Evolutionary conservation across 1,140 invertebrate genomes (phyloP).

Genomic region (Eueides isabella): DNA sequence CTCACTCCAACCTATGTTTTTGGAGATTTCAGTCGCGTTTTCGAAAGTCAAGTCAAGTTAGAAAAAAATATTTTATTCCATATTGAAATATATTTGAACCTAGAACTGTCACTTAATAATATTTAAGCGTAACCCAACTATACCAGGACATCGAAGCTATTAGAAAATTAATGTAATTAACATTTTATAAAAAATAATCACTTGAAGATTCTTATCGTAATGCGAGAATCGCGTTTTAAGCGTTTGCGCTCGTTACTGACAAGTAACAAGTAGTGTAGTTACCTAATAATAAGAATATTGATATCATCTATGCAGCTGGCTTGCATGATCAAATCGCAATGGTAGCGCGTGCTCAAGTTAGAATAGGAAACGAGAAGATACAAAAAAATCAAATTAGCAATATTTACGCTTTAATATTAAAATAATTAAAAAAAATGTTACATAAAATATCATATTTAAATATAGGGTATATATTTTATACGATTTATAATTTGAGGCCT

Average conservation of each 20-base stretch:
- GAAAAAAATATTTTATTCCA: too few relatives aligned
- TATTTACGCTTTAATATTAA: too few relatives aligned
- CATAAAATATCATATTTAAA: too few relatives aligned
- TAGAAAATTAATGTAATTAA: slow-evolving; percentile 1
- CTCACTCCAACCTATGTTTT: too few relatives aligned
- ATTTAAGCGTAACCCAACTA: not conserved
- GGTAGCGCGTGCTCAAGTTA: slow-evolving; percentile 1
- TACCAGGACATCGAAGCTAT: not conserved
- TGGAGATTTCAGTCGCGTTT: too few relatives aligned
- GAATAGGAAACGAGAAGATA: not conserved
- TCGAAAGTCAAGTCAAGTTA: too few relatives aligned
- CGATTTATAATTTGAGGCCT: too few relatives aligned
- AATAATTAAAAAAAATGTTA: too few relatives aligned
- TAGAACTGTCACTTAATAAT: not conserved
- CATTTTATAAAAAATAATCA: not conserved
- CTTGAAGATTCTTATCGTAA: slow-evolving; percentile 4
- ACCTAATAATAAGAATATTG: slow-evolving; percentile 42
- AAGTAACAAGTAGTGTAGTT: slow-evolving; percentile 38
- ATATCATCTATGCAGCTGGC: slow-evolving; percentile 42
- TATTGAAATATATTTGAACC: too few relatives aligned
- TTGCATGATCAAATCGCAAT: slow-evolving; percentile 36
- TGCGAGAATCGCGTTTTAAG: slow-evolving; percentile 25
- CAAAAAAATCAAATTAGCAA: not conserved
- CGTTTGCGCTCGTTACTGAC: slow-evolving; percentile 25
- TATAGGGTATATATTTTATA: too few relatives aligned